Conservation (phyloP, 1,140 invertebrate species). For the Drosophila sechellia region DNA sequence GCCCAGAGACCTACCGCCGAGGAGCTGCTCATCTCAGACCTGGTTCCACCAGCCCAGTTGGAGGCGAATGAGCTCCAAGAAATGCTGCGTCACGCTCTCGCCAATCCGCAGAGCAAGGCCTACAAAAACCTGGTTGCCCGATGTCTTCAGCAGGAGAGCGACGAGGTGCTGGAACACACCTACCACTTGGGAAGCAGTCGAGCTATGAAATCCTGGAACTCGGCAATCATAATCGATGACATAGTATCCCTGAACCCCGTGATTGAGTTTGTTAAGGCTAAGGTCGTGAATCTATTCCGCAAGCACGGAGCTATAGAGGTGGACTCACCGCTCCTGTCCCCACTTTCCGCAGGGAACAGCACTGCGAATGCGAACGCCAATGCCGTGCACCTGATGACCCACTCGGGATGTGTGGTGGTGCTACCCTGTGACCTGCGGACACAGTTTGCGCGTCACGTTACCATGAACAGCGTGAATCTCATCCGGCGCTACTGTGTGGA, state of each 20-base stretch:
- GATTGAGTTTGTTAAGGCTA: slow-evolving; percentile 82
- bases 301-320: slow-evolving; percentile 91
- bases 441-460: slow-evolving; percentile 93
- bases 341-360: slow-evolving; percentile 86
- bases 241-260: slow-evolving; percentile 83
- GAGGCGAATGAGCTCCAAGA: slow-evolving; percentile 93
- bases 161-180: slow-evolving; percentile 89
- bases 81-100: slow-evolving; percentile 90
- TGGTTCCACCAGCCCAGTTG: slow-evolving; percentile 89
- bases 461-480: slow-evolving; percentile 91
- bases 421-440: slow-evolving; percentile 92
- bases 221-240: slow-evolving; percentile 72
- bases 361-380: slow-evolving; percentile 73
- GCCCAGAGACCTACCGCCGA: slow-evolving; percentile 91
- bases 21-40: slow-evolving; percentile 92
- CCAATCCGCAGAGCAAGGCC: slow-evolving; percentile 91
- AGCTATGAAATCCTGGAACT: slow-evolving; percentile 80
- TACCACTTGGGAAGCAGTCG: slow-evolving; percentile 88
- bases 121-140: slow-evolving; percentile 91
- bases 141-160: slow-evolving; percentile 89
- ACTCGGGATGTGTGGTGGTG: slow-evolving; percentile 91
- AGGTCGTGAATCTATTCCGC: slow-evolving; percentile 89
- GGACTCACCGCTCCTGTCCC: slow-evolving; percentile 91
- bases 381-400: slow-evolving; percentile 92
- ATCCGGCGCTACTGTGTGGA: slow-evolving; percentile 94